Percentiles rank a stretch among this genome's conserved stretches.
These are phyloP conservation scores for Orbicella faveolata DNA, from an alignment of 64 coral and sea anemone genomes.

Conservation along the genomic window DNA sequence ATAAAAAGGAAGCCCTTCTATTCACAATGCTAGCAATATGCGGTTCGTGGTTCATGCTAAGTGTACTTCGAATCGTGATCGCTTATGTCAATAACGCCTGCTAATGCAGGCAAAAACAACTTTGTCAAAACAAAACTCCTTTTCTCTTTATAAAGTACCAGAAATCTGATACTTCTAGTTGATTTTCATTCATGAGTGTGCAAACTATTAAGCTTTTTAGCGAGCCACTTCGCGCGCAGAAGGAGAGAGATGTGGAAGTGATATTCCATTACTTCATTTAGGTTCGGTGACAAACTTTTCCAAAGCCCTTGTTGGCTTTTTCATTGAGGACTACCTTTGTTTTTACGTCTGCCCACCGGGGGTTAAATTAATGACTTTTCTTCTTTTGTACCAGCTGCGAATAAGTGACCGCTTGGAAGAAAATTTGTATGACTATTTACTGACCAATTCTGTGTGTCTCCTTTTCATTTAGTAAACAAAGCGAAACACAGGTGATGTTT, in stretches of 20 bases:
- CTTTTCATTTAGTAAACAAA: slow-evolving; percentile 26
- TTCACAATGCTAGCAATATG: neutral
- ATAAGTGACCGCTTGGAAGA: slow-evolving; percentile 14
- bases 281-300: neutral
- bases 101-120: slow-evolving; percentile 22
- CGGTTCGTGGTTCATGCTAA: neutral
- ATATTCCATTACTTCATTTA: neutral
- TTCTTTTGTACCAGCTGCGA: slow-evolving; percentile 20
- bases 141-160: neutral
- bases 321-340: neutral
- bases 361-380: slow-evolving; percentile 27
- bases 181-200: slow-evolving; percentile 12
- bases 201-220: slow-evolving; percentile 17
- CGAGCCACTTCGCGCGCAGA: neutral
- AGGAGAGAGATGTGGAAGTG: neutral
- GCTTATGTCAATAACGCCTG: slow-evolving; percentile 25
- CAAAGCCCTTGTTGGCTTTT: neutral
- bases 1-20: too few relatives aligned
- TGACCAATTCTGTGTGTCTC: neutral
- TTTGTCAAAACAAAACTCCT: neutral
- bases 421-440: slow-evolving; percentile 44
- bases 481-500: neutral
- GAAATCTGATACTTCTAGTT: slow-evolving; percentile 10
- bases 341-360: slow-evolving; percentile 19
- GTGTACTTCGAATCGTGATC: neutral